Conservation (phyloP, 1,140 invertebrate species). For the Ephestia elutella region DNA sequence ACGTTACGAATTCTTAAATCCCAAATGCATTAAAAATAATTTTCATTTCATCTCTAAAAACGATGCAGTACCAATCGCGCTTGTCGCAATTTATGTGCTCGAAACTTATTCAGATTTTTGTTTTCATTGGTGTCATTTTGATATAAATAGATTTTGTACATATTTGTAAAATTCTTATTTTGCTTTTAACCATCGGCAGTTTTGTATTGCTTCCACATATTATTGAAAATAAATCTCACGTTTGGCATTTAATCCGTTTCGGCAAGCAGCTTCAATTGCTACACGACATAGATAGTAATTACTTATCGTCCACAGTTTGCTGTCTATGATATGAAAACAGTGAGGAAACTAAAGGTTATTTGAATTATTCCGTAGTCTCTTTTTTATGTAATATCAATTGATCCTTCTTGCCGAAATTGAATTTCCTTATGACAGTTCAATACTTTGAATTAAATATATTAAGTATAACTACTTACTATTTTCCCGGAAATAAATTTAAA, state of each 20-base stretch:
- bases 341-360: too few species aligned
- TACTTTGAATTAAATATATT: neutral
- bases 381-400: neutral
- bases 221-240: conserved; percentile 60
- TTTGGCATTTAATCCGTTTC: conserved; percentile 35
- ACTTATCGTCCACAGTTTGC: too few species aligned
- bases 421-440: neutral
- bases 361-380: too few species aligned
- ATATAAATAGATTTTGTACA: neutral
- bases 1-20: conserved; percentile 17
- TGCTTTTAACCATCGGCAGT: conserved; percentile 7
- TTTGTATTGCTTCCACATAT: conserved; percentile 64
- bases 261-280: neutral
- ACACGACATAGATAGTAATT: too few species aligned
- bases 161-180: neutral
- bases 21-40: conserved; percentile 44
- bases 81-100: neutral
- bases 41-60: conserved; percentile 28
- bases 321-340: too few species aligned
- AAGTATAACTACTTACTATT: too few species aligned
- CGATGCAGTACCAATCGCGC: neutral
- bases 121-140: neutral
- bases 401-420: neutral
- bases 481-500: too few species aligned
- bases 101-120: neutral